Percentiles rank a stretch among this genome's conserved stretches.
Conservation (phyloP, 2,797 vertebrate genomes). For the Acropternis orthonyx region DNA sequence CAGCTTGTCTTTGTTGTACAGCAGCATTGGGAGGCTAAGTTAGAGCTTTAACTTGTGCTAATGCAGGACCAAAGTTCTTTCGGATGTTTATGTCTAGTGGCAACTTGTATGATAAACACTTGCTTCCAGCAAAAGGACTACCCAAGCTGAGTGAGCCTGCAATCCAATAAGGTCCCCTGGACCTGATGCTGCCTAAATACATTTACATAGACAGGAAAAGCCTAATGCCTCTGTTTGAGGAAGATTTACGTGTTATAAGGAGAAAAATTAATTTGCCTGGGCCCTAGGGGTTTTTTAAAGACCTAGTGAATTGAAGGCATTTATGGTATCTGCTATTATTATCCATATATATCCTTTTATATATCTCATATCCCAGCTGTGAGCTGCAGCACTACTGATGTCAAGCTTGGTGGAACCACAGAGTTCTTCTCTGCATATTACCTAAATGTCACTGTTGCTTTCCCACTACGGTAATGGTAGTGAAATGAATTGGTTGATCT, state of each 20-base stretch:
- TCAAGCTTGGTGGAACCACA: background rate
- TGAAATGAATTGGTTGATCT: constrained; percentile 5
- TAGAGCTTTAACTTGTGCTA: constrained; percentile 33
- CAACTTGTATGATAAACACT: constrained; percentile 12
- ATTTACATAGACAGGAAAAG: background rate
- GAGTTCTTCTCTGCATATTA: background rate
- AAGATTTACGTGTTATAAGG: background rate
- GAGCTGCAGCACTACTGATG: background rate
- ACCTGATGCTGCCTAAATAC: background rate
- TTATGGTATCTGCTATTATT: background rate
- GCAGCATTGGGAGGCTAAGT: background rate
- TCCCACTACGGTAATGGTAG: background rate
- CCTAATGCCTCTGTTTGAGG: background rate
- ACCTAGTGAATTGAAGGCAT: background rate
- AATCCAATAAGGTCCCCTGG: background rate
- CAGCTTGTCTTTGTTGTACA: constrained; percentile 33
- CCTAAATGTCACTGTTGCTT: background rate
- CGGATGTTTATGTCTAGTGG: background rate
- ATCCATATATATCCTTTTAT: background rate
- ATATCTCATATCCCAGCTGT: background rate
- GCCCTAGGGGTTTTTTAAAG: background rate
- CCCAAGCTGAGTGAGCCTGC: background rate
- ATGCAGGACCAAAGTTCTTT: constrained; percentile 3
- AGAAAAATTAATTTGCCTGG: background rate
- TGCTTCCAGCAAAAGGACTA: background rate